phyloP scores from a whole-genome alignment of 2,797 vertebrate genomes.

The Molossus alvarezi region DNA sequence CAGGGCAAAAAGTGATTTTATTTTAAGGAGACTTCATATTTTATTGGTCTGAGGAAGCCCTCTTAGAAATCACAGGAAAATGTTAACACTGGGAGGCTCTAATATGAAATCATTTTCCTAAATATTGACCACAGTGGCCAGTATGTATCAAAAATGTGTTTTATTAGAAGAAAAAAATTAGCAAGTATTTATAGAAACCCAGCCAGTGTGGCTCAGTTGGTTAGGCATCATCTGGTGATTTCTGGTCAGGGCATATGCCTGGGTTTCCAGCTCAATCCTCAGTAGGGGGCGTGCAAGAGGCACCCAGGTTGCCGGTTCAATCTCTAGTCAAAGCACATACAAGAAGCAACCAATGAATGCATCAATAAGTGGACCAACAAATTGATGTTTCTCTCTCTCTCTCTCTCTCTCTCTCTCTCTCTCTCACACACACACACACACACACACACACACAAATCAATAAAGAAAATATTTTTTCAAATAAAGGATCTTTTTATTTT shows the following conservation, averaged over 20 bases:
- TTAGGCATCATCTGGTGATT: not conserved
- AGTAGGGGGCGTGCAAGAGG: no score
- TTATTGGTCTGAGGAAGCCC: not conserved
- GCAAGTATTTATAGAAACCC: not conserved
- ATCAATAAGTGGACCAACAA: not conserved
- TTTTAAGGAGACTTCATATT: not conserved
- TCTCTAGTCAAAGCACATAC: not conserved
- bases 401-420: not conserved
- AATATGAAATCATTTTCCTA: not conserved
- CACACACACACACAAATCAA: not conserved
- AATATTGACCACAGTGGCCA: not conserved
- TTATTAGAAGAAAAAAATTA: slow-evolving; percentile 37
- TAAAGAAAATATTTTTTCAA: not conserved
- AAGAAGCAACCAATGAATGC: not conserved
- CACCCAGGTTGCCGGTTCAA: not conserved
- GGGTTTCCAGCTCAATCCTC: no score
- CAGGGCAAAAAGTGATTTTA: not conserved
- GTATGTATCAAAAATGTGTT: not conserved
- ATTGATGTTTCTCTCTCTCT: not conserved
- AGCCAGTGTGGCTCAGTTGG: not conserved
- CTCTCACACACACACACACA: not conserved
- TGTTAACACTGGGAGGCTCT: not conserved
- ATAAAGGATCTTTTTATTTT: slow-evolving; percentile 9
- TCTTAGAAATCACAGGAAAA: not conserved
- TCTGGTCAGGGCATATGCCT: no score